Percentiles rank a stretch among this genome's conserved stretches.
phyloP scores from a whole-genome alignment of 64 coral and sea anemone genomes.

The Stylophora pistillata region DNA sequence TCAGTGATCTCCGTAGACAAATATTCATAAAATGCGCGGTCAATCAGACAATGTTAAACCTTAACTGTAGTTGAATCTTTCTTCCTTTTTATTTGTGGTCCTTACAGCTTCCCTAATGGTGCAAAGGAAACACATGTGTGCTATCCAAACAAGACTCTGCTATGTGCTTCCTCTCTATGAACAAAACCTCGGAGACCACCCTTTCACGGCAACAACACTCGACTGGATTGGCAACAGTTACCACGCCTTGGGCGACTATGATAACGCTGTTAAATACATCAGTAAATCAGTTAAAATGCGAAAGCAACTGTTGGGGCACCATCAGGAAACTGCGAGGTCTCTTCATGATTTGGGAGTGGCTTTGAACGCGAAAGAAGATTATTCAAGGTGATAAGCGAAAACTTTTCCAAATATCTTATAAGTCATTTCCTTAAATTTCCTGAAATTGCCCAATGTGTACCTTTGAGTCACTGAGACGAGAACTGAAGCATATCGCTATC shows the following conservation, averaged over 20 bases:
- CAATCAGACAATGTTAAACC: no score
- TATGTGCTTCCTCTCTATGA: constrained; percentile 40
- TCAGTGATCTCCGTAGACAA: no score
- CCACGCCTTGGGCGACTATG: constrained; percentile 10
- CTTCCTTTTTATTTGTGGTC: no score
- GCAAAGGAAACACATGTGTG: not conserved
- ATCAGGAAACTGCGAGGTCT: constrained; percentile 34
- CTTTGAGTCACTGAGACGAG: no score
- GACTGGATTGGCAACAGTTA: constrained; percentile 42
- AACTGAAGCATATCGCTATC: not conserved
- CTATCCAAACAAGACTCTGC: not conserved
- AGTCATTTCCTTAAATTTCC: no score
- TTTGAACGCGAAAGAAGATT: not conserved
- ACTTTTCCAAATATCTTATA: no score
- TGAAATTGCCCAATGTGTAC: no score
- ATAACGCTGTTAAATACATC: constrained; percentile 34
- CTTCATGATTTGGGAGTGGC: constrained; percentile 31
- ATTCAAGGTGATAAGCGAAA: not conserved
- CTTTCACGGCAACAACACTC: constrained; percentile 31
- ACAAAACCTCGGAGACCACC: constrained; percentile 10
- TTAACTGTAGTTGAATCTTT: no score
- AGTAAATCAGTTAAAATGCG: constrained; percentile 13
- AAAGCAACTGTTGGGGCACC: constrained; percentile 2
- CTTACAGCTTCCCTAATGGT: no score
- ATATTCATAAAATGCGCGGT: no score